These are phyloP conservation scores for Pseudochromis fuscus DNA, from an alignment of 2,797 vertebrate genomes.

Conservation along the genomic window DNA sequence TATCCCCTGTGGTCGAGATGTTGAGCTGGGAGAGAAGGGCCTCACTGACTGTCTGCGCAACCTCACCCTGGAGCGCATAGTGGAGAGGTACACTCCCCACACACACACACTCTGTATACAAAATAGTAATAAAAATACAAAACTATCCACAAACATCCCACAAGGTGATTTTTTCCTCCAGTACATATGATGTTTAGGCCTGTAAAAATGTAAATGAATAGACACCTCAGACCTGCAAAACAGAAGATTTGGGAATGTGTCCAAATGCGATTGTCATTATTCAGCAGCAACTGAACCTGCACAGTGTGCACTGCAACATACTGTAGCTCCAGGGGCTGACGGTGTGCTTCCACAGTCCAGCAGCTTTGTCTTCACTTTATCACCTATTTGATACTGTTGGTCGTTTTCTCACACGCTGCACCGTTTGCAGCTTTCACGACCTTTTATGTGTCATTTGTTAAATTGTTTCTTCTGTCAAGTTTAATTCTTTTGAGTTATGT, in stretches of 20 bases:
- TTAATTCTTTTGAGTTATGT: slow-evolving; percentile 3
- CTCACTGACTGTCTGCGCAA: slow-evolving; percentile 94
- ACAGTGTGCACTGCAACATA: slow-evolving; percentile 54
- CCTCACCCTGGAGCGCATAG: slow-evolving; percentile 95
- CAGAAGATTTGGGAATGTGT: slow-evolving; percentile 34
- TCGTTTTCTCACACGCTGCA: slow-evolving; percentile 1
- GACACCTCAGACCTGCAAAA: slow-evolving; percentile 12
- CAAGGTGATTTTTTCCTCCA: background rate
- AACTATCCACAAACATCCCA: background rate
- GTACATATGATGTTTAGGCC: background rate
- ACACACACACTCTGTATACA: background rate
- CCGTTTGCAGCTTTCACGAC: background rate
- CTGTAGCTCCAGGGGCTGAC: slow-evolving; percentile 53
- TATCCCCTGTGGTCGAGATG: slow-evolving; percentile 89
- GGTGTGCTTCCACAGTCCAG: slow-evolving; percentile 32
- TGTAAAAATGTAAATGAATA: slow-evolving; percentile 7
- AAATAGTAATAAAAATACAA: background rate
- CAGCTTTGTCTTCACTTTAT: slow-evolving; percentile 30
- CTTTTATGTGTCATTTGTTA: background rate
- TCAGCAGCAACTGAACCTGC: slow-evolving; percentile 57
- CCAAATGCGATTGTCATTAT: slow-evolving; percentile 32
- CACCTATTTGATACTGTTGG: slow-evolving; percentile 4
- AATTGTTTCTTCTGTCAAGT: too few relatives aligned
- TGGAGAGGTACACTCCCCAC: slow-evolving; percentile 86
- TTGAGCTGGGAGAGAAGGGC: slow-evolving; percentile 94